phyloP scores from a whole-genome alignment of 2,113 vertebrate species.

The Otis tarda region DNA sequence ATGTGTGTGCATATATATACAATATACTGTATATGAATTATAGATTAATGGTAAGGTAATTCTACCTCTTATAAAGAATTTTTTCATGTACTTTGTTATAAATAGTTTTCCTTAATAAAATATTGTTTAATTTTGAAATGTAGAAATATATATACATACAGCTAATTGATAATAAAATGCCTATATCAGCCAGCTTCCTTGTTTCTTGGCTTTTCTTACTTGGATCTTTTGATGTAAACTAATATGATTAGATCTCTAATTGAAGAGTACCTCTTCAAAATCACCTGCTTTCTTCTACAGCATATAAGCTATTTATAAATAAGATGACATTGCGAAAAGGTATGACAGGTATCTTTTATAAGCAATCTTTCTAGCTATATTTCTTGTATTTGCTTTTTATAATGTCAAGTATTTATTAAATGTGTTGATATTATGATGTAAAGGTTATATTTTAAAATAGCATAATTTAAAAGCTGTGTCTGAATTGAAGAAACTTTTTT shows the following conservation, averaged over 20 bases:
- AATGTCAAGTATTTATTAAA: not conserved
- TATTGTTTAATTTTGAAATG: conserved; percentile 74
- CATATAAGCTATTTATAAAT: not conserved
- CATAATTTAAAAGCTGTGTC: not conserved
- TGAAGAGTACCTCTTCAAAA: not conserved
- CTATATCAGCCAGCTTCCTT: not conserved
- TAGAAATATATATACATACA: conserved; percentile 37
- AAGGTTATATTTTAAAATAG: not conserved
- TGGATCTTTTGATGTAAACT: not conserved
- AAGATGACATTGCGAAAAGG: not conserved
- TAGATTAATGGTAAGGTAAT: conserved; percentile 70
- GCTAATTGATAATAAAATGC: conserved; percentile 76
- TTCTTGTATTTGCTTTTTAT: not conserved
- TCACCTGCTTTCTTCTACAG: not conserved
- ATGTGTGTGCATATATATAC: conserved; percentile 65
- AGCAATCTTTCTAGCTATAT: not conserved
- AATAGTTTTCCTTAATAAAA: conserved; percentile 69
- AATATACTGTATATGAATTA: conserved; percentile 67
- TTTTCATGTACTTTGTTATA: conserved; percentile 75
- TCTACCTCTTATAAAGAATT: conserved; percentile 73
- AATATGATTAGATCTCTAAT: not conserved
- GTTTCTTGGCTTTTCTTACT: not conserved
- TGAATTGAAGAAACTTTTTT: not conserved
- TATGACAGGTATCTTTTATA: not conserved
- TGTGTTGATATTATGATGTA: not conserved